Base-by-base conservation (phyloP, 2,113 vertebrate species). In the Sitta europaea region DNA sequence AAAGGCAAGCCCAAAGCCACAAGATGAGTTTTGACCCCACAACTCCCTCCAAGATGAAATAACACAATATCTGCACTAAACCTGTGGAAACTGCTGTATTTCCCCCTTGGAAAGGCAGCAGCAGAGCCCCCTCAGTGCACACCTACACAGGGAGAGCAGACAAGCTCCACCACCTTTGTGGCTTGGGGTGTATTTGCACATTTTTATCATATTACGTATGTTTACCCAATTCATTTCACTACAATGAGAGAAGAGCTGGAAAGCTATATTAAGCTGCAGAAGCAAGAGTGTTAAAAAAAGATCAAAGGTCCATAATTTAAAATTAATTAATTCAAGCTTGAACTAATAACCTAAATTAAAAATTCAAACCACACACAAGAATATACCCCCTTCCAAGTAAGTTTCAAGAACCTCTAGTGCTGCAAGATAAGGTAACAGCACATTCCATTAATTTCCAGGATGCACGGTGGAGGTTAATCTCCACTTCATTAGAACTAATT, bases 401-500 rank as follows among this genome's bases (percentile, higher is more conserved):
- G 93, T 95, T 92, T 74, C 74, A 96, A 92, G 77, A 92, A 58
- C 70, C 80, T 91, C 38, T 22, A 91, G 43, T 4, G 28, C 77
- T 88, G 71, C 89, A 70, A 92, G 80, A 88, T 57, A 96, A 95
- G 85, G 73, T 91, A 94, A 95, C 92, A 23, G 14, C 83, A 55
- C 61, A 75, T 92, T 66, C 67, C 80, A 91, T 86, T 97, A 82
- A 87, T 86, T 83, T 81, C 90, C 67, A 78, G 70, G 72, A 35
- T 17, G 77, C 77, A 89, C 86, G 66, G 88, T 8, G 23, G 74
- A 96, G 80, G 94, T 96, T 96, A 96, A 95, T 87, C 75, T 94
- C 91, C 76, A 88, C 85, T 94, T 97, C 94, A 97, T 96, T 97
- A 95, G 74, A 51, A 55, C 87, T 92, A 74, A 96, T 95, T 94